These are phyloP conservation scores for Augiades crinisus DNA, from an alignment of 2,888 invertebrate species.

Conservation along the genomic window DNA sequence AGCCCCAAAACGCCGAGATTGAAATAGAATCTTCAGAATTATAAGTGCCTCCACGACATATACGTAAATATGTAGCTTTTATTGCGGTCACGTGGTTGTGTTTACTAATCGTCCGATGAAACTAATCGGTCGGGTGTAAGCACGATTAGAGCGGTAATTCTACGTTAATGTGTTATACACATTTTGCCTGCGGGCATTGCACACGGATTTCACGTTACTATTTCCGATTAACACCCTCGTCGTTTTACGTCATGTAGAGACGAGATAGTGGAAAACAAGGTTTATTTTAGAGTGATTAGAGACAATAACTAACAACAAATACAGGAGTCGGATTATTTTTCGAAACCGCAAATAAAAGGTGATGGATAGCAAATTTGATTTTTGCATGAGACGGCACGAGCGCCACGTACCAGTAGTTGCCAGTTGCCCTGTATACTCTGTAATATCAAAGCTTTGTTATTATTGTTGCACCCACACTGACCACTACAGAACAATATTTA, in stretches of 20 bases:
- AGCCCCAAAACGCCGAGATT: slow-evolving; percentile 1
- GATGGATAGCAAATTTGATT: too few species aligned
- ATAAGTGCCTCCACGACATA: slow-evolving; percentile 2
- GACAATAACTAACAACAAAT: too few species aligned
- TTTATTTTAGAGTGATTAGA: neutral
- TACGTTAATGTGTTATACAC: slow-evolving; percentile 17
- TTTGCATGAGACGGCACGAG: too few species aligned
- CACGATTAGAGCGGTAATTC: slow-evolving; percentile 24
- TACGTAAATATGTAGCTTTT: neutral
- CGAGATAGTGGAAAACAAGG: neutral
- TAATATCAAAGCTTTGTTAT: too few species aligned
- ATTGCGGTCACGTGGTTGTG: slow-evolving; percentile 17
- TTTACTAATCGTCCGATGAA: slow-evolving; percentile 28
- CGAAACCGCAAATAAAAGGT: too few species aligned
- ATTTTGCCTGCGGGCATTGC: slow-evolving; percentile 7
- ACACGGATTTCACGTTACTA: slow-evolving; percentile 21
- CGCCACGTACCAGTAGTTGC: too few species aligned
- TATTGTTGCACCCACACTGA: too few species aligned
- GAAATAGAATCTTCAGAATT: slow-evolving; percentile 10
- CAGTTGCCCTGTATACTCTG: too few species aligned
- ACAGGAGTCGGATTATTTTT: too few species aligned
- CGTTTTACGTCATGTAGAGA: neutral
- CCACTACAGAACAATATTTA: too few species aligned
- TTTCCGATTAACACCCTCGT: slow-evolving; percentile 18
- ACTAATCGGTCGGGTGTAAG: slow-evolving; percentile 22